Base-by-base conservation (phyloP, 2,113 vertebrate species). In the Reinhardtius hippoglossoides region DNA sequence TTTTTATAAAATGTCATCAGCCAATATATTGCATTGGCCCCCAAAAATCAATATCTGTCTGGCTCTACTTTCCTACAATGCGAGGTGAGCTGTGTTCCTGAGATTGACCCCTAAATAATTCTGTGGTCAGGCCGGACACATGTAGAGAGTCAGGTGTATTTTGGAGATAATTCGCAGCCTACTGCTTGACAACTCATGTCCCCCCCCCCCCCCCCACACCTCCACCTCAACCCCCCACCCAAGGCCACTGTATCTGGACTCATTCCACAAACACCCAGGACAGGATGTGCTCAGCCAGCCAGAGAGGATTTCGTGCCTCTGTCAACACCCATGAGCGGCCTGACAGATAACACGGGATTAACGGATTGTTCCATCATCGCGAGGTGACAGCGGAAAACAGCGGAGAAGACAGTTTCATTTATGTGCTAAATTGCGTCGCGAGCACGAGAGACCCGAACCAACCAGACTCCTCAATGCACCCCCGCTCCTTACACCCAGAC, bases 331-430 rank as follows among this genome's bases (percentile, higher is more conserved):
- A 81, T 89, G 86, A 91, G 78, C 81, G 13, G 68, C 61, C 68
- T 84, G 90, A 92, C 88, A 90, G 88, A 93, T 92, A 91, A 90
- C 68, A 55, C 82, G 16, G 90, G 91, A 93, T 92, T 92, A 93
- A 91, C 82, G 67, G 91, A 91, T 92, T 91, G 92, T 87, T 91
- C 86, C 86, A 86, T 92, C 92, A 89, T 91, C 62, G 80, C 42
- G 24, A 82, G 67, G 84, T 91, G 90, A 91, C 88, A 21, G 88
- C 85, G 83, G 87, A 84, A 88, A 90, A 20, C 46, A 50, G 46
- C 77, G 5, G 76, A 79, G 80, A 80, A 75, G 82, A 83, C 87
- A 67, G 74, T 80, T 80, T 87, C 90, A 82, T 91, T 90, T 90
- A 88, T 87, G 89, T 92, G 84, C 89, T 91, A 86, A 91, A 92